Percentiles rank a stretch among this genome's conserved stretches.
phyloP scores from a whole-genome alignment of 2,888 invertebrate species.

The Metopia argyrocephala region DNA sequence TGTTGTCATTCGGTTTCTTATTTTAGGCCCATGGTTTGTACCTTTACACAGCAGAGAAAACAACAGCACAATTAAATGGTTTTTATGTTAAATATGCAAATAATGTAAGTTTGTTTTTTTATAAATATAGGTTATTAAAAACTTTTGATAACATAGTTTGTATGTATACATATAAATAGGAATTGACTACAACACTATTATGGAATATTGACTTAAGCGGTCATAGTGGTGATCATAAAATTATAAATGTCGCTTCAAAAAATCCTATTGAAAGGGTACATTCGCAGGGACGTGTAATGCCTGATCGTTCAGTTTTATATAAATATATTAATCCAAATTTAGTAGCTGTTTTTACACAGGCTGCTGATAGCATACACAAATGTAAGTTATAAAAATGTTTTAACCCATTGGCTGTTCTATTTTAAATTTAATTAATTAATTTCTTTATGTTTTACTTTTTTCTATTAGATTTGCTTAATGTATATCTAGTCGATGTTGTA shows the following conservation, averaged over 20 bases:
- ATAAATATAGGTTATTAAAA: neutral
- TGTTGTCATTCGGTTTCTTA: neutral
- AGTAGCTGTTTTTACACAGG: conserved; percentile 90
- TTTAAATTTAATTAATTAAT: no score
- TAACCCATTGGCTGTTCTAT: no score
- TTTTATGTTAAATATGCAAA: conserved; percentile 78
- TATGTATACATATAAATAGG: conserved; percentile 76
- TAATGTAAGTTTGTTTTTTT: conserved; percentile 69
- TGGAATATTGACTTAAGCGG: conserved; percentile 87
- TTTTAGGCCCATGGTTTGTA: conserved; percentile 80
- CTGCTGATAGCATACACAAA: conserved; percentile 86
- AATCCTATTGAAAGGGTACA: conserved; percentile 88
- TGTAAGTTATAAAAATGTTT: conserved; percentile 79
- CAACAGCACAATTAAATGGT: conserved; percentile 82
- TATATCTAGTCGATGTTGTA: conserved; percentile 93
- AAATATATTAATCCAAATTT: conserved; percentile 99
- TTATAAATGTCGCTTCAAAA: conserved; percentile 83
- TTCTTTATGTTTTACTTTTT: neutral
- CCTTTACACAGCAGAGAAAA: conserved; percentile 83
- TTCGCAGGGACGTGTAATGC: conserved; percentile 95
- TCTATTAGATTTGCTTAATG: conserved; percentile 85
- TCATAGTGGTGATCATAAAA: conserved; percentile 81
- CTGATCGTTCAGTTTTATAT: conserved; percentile 97
- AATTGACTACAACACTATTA: conserved; percentile 81
- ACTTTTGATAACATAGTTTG: neutral